Conservation (phyloP, 2,888 invertebrate genomes). For the Alloscopus bannaensis region DNA sequence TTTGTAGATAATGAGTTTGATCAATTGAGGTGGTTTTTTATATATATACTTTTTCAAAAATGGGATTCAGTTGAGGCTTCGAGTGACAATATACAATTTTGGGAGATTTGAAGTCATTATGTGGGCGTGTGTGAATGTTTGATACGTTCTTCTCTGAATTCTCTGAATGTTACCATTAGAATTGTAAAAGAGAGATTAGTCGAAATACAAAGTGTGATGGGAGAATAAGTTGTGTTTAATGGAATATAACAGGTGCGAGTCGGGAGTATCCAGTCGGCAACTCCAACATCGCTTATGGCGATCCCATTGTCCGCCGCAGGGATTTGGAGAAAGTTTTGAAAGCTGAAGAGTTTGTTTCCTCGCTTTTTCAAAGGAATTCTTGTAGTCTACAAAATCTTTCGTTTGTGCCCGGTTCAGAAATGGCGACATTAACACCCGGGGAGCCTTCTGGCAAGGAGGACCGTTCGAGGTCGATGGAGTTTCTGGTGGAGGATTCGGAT, state of each 20-base stretch:
- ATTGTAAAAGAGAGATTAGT: not conserved
- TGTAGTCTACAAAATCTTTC: slow-evolving; percentile 58
- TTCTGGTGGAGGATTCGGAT: slow-evolving; percentile 90
- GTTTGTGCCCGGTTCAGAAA: slow-evolving; percentile 24
- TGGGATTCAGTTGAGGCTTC: too few relatives aligned
- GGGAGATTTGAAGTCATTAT: slow-evolving; percentile 7
- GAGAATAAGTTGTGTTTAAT: not conserved
- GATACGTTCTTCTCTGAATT: too few relatives aligned
- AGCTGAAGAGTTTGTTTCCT: slow-evolving; percentile 34
- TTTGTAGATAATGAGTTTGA: too few relatives aligned
- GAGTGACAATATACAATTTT: slow-evolving; percentile 5
- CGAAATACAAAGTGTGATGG: not conserved
- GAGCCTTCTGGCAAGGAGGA: slow-evolving; percentile 67
- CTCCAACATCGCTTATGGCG: slow-evolving; percentile 26
- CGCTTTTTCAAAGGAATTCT: slow-evolving; percentile 41
- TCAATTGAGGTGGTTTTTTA: not conserved
- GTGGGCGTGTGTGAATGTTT: slow-evolving; percentile 7
- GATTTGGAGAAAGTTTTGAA: slow-evolving; percentile 43
- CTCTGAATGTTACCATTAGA: not conserved
- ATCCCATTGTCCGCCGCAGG: slow-evolving; percentile 14
- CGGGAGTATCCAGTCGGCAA: slow-evolving; percentile 44
- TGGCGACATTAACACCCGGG: slow-evolving; percentile 55
- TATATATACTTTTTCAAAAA: not conserved
- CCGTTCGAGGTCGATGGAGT: slow-evolving; percentile 92
- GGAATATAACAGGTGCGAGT: slow-evolving; percentile 56